Evolutionary conservation across 2,888 invertebrate genomes (phyloP).

Genomic region (Ichneumoninae sp.): DNA sequence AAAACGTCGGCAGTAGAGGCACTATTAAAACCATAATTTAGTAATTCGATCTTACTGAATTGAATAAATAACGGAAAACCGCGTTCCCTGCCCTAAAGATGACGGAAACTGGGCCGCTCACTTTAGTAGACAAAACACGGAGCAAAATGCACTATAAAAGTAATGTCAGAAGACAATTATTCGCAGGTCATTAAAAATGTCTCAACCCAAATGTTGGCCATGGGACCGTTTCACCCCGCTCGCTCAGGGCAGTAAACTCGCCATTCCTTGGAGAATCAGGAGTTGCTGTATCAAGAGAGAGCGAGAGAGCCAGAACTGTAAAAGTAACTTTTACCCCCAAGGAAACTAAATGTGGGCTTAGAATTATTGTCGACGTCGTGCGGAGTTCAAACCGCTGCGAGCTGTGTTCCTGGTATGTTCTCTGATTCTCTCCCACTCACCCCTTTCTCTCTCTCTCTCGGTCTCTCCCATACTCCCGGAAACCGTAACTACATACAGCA

Average conservation of each 20-base stretch:
- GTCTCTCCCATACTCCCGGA: not conserved
- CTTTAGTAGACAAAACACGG: not conserved
- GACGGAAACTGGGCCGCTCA: too few species aligned
- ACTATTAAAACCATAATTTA: too few species aligned
- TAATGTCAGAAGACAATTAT: too few species aligned
- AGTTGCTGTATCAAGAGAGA: conserved; percentile 7
- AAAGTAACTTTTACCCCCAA: conserved; percentile 49
- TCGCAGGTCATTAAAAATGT: too few species aligned
- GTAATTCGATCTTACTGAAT: too few species aligned
- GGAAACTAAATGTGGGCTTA: conserved; percentile 51
- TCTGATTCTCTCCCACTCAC: conserved; percentile 24
- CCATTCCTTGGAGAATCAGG: not conserved
- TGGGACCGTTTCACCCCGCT: too few species aligned
- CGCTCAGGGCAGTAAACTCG: too few species aligned
- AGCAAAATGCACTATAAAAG: not conserved
- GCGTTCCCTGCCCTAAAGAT: too few species aligned
- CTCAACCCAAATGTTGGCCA: too few species aligned
- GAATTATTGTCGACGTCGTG: conserved; percentile 53
- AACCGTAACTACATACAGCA: not conserved
- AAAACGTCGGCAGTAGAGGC: too few species aligned
- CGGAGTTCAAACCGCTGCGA: conserved; percentile 42
- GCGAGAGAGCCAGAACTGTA: conserved; percentile 13
- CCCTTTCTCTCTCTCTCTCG: not conserved
- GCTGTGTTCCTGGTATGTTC: conserved; percentile 44
- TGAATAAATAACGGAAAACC: too few species aligned